Percentiles rank a stretch among this genome's conserved stretches.
These are phyloP conservation scores for Cryptomyrus ogoouensis DNA, from an alignment of 2,113 vertebrate species.

Conservation along the genomic window DNA sequence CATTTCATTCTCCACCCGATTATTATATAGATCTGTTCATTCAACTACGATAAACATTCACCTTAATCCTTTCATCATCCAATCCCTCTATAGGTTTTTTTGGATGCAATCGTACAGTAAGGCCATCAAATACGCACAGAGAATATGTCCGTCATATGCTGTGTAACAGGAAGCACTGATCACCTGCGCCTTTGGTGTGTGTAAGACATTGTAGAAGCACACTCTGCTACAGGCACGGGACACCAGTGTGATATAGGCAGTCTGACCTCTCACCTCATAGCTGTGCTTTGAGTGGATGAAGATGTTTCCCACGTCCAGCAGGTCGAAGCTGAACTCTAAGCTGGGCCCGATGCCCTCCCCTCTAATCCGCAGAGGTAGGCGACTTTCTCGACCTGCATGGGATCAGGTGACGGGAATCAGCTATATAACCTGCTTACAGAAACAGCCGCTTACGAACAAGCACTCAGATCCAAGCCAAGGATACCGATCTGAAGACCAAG, in stretches of 20 bases:
- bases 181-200: not conserved
- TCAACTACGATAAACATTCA: not conserved
- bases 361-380: constrained; percentile 66
- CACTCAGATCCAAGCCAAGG: not conserved
- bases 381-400: constrained; percentile 63
- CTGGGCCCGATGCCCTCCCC: constrained; percentile 73
- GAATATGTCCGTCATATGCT: not conserved
- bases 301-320: constrained; percentile 65
- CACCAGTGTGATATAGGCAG: not conserved
- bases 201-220: not conserved
- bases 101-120: not conserved
- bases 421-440: not conserved
- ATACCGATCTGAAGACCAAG: not conserved
- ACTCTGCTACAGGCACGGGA: not conserved
- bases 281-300: constrained; percentile 57
- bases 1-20: not conserved
- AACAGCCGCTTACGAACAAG: not conserved
- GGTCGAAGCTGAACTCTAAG: constrained; percentile 58
- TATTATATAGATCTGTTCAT: not conserved
- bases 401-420: constrained; percentile 9
- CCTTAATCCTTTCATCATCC: not conserved
- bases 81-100: not conserved
- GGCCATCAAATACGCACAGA: not conserved
- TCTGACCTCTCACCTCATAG: constrained; percentile 63
- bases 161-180: not conserved